These are phyloP conservation scores for Steatornis caripensis DNA, from an alignment of 2,113 vertebrate genomes.

Conservation along the genomic window DNA sequence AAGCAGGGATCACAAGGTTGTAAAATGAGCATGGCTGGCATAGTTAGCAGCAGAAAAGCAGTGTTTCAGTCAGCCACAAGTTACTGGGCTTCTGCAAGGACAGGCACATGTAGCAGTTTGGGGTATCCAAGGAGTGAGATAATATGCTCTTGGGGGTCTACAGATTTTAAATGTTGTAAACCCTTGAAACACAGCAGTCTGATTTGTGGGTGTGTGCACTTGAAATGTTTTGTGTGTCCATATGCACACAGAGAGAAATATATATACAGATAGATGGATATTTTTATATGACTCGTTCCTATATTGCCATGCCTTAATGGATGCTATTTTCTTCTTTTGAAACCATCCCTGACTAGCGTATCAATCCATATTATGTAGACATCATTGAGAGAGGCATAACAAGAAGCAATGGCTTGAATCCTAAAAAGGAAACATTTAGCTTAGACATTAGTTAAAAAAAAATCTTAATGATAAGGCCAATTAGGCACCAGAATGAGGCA, in stretches of 20 bases:
- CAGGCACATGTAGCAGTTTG: rapidly evolving
- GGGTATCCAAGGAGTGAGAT: neutral
- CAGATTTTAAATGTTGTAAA: neutral
- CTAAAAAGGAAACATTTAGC: conserved; percentile 54
- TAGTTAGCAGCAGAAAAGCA: neutral
- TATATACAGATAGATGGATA: neutral
- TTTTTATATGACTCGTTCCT: conserved; percentile 1
- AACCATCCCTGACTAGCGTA: conserved; percentile 10
- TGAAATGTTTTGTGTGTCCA: neutral
- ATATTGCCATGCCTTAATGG: neutral
- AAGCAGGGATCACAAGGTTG: neutral
- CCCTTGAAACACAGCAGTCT: neutral
- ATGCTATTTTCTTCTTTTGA: conserved; percentile 36
- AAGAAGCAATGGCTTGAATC: conserved; percentile 52
- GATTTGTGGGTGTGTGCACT: neutral
- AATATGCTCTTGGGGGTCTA: neutral
- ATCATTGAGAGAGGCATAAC: conserved; percentile 35
- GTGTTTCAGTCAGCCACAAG: neutral
- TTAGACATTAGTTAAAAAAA: conserved; percentile 53
- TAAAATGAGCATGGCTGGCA: neutral
- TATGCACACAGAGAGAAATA: neutral
- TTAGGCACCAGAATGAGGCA: conserved; percentile 41
- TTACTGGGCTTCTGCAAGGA: neutral
- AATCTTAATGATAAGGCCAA: conserved; percentile 44
- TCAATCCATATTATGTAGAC: conserved; percentile 56